A percentile compares a stretch with the other conserved stretches of the same genome.
phyloP scores from a whole-genome alignment of 92 coral and sea anemone species.

The Umimayanthus kanabou region DNA sequence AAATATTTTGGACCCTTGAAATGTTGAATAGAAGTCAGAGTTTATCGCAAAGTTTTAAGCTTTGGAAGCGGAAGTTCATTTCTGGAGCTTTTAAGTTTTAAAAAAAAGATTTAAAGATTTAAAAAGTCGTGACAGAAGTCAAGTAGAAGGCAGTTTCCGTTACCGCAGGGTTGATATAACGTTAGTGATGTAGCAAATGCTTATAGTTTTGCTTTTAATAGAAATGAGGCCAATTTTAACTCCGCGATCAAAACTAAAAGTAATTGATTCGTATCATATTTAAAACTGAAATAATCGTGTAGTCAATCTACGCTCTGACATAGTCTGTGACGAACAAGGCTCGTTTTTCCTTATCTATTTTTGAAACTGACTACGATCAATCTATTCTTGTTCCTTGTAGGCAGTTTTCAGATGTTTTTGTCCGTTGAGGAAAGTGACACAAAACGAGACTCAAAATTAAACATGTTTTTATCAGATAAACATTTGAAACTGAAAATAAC shows the following conservation, averaged over 20 bases:
- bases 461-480: slow-evolving; percentile 27
- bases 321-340: not conserved
- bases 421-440: not conserved
- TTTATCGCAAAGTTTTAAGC: not conserved
- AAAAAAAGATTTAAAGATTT: not conserved
- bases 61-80: not conserved
- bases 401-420: slow-evolving; percentile 2
- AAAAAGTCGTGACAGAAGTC: not conserved
- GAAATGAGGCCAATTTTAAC: not conserved
- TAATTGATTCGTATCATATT: no score
- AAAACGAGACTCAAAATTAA: not conserved
- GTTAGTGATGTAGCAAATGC: no score
- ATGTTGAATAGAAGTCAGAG: no score
- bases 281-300: no score
- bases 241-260: not conserved
- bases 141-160: not conserved
- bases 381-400: not conserved
- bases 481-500: not conserved
- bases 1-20: no score
- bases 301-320: not conserved
- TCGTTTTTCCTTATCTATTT: slow-evolving; percentile 3
- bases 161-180: no score
- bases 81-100: not conserved
- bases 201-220: not conserved
- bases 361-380: not conserved